Evolutionary conservation across 2,888 invertebrate genomes (phyloP), one percentile per base, ranked within the genome.

Genomic region (Leptogaster cylindrica): DNA sequence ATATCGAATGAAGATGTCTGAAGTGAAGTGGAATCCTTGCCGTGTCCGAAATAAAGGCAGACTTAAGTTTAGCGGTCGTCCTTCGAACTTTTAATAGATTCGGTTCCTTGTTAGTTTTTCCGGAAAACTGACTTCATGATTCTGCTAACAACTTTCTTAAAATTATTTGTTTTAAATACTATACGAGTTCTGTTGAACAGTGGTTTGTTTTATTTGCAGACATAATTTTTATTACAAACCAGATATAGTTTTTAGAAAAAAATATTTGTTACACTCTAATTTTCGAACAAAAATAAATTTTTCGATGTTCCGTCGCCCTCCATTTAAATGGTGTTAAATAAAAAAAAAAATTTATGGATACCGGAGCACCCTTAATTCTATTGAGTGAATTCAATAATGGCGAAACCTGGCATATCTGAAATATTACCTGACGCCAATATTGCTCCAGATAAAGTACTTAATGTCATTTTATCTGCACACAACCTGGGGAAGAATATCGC

Each of bases 391-490:
- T 52, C 52, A 52, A 52, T 52, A 33, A 58, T 25, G 23, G 58
- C 16, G 20, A 18, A 20, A n/a, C 20, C 16, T 20, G 39, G 58
- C 39, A 12, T 58, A 58, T 23, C 41, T 58, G 58, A 58, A 58
- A 58, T 39, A 58, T 39, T 58, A 41, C 39, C 58, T 41, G 58
- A 41, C 27, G 41, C 41, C 58, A 58, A 58, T 39, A 41, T 18
- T 14, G 58, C 14, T 18, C 23, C 58, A 36, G 39, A 58, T 58
- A 58, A 58, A 58, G 58, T 27, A 58, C 41, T 58, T 58, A 58
- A 58, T 58, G 58, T 58, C 39, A 39, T 31, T 58, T 58, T 58
- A 58, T 58, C 58, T 25, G 39, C 23, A 39, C 39, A 39, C 14
- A 36, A 36, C 7, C 58, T 39, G 25, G 25, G 12, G 27, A 25